These are phyloP conservation scores for Stegastes partitus DNA, from an alignment of 2,113 vertebrate genomes.

Conservation along the genomic window DNA sequence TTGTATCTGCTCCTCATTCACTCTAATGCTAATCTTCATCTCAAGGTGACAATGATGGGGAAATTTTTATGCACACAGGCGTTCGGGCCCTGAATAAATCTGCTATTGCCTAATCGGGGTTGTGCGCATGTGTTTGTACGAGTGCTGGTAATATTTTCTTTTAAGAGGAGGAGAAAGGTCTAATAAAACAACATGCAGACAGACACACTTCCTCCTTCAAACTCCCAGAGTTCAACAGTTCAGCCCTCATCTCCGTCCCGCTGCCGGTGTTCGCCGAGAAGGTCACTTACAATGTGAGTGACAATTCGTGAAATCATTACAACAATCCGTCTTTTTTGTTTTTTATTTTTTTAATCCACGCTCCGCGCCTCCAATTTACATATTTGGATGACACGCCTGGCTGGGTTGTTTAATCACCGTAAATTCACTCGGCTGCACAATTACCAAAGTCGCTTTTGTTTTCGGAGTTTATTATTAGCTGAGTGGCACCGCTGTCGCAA, in stretches of 20 bases:
- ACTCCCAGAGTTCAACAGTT: slow-evolving; percentile 60
- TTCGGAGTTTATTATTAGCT: slow-evolving; percentile 45
- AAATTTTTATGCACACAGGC: slow-evolving; percentile 32
- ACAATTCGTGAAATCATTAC: slow-evolving; percentile 63
- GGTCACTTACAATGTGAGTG: slow-evolving; percentile 60
- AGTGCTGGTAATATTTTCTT: background rate
- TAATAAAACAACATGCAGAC: no score
- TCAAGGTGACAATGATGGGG: slow-evolving; percentile 64
- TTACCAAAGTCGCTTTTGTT: slow-evolving; percentile 40
- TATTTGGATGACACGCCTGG: slow-evolving; percentile 57
- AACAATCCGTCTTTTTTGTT: slow-evolving; percentile 35
- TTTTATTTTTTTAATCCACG: background rate
- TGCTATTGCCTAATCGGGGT: background rate
- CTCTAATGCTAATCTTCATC: slow-evolving; percentile 67
- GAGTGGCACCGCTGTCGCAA: slow-evolving; percentile 15
- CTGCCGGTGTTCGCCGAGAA: slow-evolving; percentile 41
- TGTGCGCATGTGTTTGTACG: background rate
- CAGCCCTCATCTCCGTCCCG: background rate
- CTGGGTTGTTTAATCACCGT: slow-evolving; percentile 60
- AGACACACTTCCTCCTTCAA: slow-evolving; percentile 7
- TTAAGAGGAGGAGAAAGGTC: background rate
- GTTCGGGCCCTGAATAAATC: slow-evolving; percentile 30
- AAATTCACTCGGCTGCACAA: slow-evolving; percentile 36
- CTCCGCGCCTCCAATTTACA: slow-evolving; percentile 45
- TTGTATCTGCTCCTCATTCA: slow-evolving; percentile 52